phyloP scores from a whole-genome alignment of 2,113 vertebrate species.

The Ascaphus truei region DNA sequence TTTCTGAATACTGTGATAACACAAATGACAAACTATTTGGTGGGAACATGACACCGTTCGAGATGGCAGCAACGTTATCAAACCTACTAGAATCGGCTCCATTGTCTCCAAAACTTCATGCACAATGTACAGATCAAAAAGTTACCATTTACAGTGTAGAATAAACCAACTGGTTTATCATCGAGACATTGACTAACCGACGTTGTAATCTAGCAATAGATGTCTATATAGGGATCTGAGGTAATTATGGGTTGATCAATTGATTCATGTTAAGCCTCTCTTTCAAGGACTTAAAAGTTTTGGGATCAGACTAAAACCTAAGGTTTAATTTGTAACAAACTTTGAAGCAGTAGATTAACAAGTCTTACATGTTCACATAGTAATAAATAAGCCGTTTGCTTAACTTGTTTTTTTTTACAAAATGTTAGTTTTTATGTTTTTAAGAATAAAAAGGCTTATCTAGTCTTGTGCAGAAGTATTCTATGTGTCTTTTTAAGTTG shows the following conservation, averaged over 20 bases:
- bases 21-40: too few relatives aligned
- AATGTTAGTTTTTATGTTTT: background rate
- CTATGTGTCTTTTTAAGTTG: background rate
- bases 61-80: too few relatives aligned
- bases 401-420: background rate
- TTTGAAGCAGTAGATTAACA: background rate
- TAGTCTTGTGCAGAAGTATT: background rate
- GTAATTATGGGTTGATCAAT: constrained; percentile 5
- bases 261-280: constrained; percentile 14
- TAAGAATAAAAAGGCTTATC: background rate
- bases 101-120: too few relatives aligned
- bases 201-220: constrained; percentile 8
- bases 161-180: too few relatives aligned
- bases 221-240: constrained; percentile 4
- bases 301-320: constrained; percentile 1
- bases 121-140: too few relatives aligned
- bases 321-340: constrained; percentile 11
- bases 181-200: constrained; percentile 28
- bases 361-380: constrained; percentile 1
- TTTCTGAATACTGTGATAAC: too few relatives aligned
- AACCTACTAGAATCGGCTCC: too few relatives aligned
- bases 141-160: too few relatives aligned
- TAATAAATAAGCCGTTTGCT: background rate
- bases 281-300: constrained; percentile 5
- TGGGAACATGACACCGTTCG: too few relatives aligned